Conservation (phyloP, 92 coral and sea anemone genomes). For the Palythoa caribaeorum region DNA sequence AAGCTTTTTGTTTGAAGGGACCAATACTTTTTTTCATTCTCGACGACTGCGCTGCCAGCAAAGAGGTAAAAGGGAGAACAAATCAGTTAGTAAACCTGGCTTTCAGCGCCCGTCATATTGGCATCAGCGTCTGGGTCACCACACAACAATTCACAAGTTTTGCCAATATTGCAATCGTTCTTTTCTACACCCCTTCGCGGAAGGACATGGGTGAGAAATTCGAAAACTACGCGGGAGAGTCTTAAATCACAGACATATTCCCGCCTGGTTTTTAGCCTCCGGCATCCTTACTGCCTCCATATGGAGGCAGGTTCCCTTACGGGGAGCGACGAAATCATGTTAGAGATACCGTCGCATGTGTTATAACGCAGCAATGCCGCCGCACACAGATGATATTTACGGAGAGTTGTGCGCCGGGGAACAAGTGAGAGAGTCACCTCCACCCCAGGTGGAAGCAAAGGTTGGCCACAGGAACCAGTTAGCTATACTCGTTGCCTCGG, state of each 20-base stretch:
- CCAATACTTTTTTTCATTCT: background rate
- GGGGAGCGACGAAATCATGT: background rate
- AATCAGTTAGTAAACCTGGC: background rate
- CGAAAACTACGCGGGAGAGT: background rate
- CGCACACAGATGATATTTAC: background rate
- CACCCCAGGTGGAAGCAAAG: background rate
- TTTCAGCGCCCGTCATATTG: background rate
- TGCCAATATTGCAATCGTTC: background rate
- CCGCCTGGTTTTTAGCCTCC: background rate
- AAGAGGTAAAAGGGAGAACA: background rate
- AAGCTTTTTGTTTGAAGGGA: background rate
- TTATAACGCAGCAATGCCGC: background rate
- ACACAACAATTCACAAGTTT: background rate
- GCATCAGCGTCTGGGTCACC: background rate
- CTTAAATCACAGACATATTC: background rate
- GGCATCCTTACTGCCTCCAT: no score
- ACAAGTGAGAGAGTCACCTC: no score
- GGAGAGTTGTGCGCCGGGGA: background rate
- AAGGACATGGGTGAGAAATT: background rate
- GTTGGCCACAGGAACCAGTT: background rate
- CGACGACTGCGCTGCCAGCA: background rate
- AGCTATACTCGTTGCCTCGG: conserved; percentile 46
- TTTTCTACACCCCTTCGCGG: background rate
- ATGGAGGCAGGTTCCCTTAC: no score
- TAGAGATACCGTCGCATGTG: background rate